Conservation (phyloP, 2,888 invertebrate genomes). For the Drosophila meridionalis region DNA sequence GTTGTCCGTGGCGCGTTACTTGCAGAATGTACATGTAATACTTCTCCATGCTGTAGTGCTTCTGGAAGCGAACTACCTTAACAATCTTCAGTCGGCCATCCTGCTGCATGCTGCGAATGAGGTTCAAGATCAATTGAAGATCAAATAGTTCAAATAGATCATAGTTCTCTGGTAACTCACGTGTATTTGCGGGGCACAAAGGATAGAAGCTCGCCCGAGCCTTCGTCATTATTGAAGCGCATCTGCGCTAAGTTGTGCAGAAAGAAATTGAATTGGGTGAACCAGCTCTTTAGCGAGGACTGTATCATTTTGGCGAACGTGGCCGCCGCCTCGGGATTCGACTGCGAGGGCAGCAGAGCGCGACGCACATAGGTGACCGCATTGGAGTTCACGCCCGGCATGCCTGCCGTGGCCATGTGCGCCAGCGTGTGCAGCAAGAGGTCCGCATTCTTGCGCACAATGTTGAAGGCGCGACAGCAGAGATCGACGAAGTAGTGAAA, state of each 20-base stretch:
- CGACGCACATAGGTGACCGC: slow-evolving; percentile 96
- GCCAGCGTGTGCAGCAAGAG: slow-evolving; percentile 95
- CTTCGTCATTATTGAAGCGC: slow-evolving; percentile 95
- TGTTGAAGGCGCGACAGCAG: slow-evolving; percentile 98
- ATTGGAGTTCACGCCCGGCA: slow-evolving; percentile 92
- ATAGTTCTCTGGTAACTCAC: slow-evolving; percentile 86
- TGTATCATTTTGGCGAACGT: slow-evolving; percentile 98
- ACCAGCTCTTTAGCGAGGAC: slow-evolving; percentile 95
- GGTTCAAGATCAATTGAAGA: not conserved
- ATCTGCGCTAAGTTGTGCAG: slow-evolving; percentile 98
- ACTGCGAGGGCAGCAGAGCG: slow-evolving; percentile 94
- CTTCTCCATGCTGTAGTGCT: slow-evolving; percentile 98
- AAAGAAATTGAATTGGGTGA: slow-evolving; percentile 99
- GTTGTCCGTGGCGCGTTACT: slow-evolving; percentile 93
- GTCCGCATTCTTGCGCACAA: slow-evolving; percentile 95
- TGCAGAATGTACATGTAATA: slow-evolving; percentile 97
- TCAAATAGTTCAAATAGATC: not conserved
- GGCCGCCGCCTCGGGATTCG: slow-evolving; percentile 98
- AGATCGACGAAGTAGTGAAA: slow-evolving; percentile 99
- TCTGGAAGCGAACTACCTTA: slow-evolving; percentile 95
- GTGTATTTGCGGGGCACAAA: slow-evolving; percentile 97
- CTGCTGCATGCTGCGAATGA: slow-evolving; percentile 89
- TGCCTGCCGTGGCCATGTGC: slow-evolving; percentile 86
- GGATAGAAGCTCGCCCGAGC: slow-evolving; percentile 92
- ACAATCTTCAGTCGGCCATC: slow-evolving; percentile 95